These are phyloP conservation scores for Hypena proboscidalis DNA, from an alignment of 2,888 invertebrate species.

Conservation along the genomic window DNA sequence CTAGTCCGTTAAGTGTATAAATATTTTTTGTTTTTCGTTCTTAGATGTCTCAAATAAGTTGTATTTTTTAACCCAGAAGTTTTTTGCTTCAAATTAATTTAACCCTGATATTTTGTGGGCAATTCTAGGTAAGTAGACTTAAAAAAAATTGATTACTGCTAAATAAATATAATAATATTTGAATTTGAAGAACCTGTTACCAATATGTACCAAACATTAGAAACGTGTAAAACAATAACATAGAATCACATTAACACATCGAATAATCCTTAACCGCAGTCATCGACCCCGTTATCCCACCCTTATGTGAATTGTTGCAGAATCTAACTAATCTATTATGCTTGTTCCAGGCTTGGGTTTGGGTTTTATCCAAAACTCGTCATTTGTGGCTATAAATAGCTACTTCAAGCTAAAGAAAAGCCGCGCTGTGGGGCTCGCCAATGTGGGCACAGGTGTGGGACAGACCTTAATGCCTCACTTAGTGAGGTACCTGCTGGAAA, in stretches of 20 bases:
- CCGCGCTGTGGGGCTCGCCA: conserved; percentile 90
- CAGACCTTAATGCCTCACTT: conserved; percentile 91
- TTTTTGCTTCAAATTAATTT: too few relatives aligned
- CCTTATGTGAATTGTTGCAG: conserved; percentile 15
- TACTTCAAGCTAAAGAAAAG: conserved; percentile 89
- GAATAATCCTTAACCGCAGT: conserved; percentile 13
- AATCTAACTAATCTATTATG: conserved; percentile 30
- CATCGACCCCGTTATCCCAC: conserved; percentile 7
- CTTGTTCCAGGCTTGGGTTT: conserved; percentile 86
- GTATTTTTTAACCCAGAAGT: too few relatives aligned
- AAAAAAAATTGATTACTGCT: too few relatives aligned
- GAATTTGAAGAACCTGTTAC: too few relatives aligned
- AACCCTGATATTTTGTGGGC: too few relatives aligned
- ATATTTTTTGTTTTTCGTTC: too few relatives aligned
- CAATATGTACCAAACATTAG: too few relatives aligned
- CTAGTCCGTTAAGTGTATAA: too few relatives aligned
- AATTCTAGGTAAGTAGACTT: too few relatives aligned
- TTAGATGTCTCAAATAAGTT: too few relatives aligned
- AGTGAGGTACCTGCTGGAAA: conserved; percentile 87
- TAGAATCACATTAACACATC: conserved; percentile 19
- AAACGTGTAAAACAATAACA: background rate
- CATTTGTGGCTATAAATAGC: conserved; percentile 89
- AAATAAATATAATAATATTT: too few relatives aligned
- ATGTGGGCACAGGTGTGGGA: conserved; percentile 91
- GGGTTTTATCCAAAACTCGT: conserved; percentile 89